phyloP scores from a whole-genome alignment of 2,888 invertebrate genomes.

The Idaea aversata region DNA sequence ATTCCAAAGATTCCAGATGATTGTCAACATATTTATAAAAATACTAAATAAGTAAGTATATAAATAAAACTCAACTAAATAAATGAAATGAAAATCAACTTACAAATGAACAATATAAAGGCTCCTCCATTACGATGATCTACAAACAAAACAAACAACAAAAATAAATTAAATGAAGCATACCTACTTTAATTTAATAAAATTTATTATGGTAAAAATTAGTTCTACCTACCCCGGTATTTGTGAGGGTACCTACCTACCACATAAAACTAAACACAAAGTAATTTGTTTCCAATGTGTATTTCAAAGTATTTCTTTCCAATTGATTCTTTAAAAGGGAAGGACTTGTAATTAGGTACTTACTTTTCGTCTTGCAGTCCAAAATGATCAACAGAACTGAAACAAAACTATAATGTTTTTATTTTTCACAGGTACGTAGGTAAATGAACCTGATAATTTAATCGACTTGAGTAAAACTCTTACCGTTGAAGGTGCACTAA shows the following conservation, averaged over 20 bases:
- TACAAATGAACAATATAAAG: neutral
- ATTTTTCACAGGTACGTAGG: too few species aligned
- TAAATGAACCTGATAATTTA: too few species aligned
- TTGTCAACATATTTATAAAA: neutral
- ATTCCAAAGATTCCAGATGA: neutral
- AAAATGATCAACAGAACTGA: neutral
- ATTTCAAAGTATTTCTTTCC: neutral
- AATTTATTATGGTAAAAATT: neutral
- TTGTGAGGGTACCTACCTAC: too few species aligned
- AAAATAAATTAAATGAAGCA: neutral
- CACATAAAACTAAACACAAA: neutral
- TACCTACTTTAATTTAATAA: neutral
- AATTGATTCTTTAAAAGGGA: neutral
- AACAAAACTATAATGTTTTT: neutral
- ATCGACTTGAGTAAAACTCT: neutral
- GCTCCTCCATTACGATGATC: slow-evolving; percentile 3
- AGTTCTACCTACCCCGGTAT: too few species aligned
- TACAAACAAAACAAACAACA: neutral
- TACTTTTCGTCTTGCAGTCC: neutral
- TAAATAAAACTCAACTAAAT: neutral
- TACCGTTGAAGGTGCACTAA: neutral
- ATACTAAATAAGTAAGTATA: neutral
- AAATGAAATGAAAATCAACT: slow-evolving; percentile 5
- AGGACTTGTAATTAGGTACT: neutral
- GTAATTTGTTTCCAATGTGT: neutral